Evolutionary conservation across 2,888 invertebrate genomes (phyloP), one percentile per base, ranked within the genome.

Genomic region (Nematopogon swammerdamellus): DNA sequence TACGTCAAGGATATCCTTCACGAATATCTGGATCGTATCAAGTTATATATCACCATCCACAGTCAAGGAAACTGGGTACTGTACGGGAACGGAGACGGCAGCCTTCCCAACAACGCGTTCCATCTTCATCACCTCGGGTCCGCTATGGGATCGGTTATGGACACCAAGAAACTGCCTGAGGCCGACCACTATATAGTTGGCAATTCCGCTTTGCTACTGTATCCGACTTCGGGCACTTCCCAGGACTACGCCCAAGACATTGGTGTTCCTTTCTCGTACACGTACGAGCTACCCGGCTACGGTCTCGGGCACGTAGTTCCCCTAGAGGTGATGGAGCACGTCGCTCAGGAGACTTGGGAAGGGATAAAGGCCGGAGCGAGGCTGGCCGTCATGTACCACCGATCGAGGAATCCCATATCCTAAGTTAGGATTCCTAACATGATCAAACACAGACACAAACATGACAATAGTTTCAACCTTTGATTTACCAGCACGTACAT

Each of bases 61-160:
- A 86, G 89, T 8, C 86, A 85, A 56, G 89, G 89, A 19, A 81
- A 82, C 57, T 84, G 79, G 56, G 58, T 87, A 47, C 62, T 87
- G 1, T 85, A 84, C 57, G 86, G 85, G 1, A 87, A 82, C 75
- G 85, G 85, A 18, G 80, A 66, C 25, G 51, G 50, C 1, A 59
- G 55, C 2, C 45, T 65, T 44, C 60, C 68, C 0, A 19, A 53
- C 29, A 45, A 55, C 36, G 52, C 45, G 1, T 56, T 56, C 2
- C 55, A 63, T 5, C 17, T 70, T 14, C 63, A 67, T 48, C 57
- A 58, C 8, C 62, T 70, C 0, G 70, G 59, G 0, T 60, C 65
- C 0, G 50, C 60, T 0, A 67, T 68, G 63, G 72, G 68, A 1
- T 66, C 65, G 0, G 62, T 58, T 0, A 69, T 71, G 17, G 70